These are phyloP conservation scores for Spea multiplicata DNA, from an alignment of 2,113 vertebrate species.

Conservation along the genomic window DNA sequence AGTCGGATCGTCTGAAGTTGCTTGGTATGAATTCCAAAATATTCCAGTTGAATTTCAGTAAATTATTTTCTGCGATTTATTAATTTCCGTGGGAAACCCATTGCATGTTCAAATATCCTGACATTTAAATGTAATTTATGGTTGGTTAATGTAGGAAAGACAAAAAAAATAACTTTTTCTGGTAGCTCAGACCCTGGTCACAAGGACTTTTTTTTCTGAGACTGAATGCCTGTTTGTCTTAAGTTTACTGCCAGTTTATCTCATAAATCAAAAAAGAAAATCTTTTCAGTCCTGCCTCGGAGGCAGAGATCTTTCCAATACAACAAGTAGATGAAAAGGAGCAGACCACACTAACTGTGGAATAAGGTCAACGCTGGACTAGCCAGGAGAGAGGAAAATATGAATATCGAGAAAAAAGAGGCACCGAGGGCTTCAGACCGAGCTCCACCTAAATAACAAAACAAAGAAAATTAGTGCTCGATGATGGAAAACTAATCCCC, in stretches of 20 bases:
- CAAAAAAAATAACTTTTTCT: not conserved
- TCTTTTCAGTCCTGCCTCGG: slow-evolving; percentile 15
- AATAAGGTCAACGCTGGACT: slow-evolving; percentile 34
- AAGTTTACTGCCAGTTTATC: slow-evolving; percentile 13
- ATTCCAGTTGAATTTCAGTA: no score
- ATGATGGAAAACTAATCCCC: slow-evolving; percentile 36
- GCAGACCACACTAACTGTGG: slow-evolving; percentile 40
- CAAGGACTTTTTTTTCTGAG: not conserved
- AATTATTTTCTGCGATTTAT: no score
- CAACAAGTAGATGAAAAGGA: slow-evolving; percentile 35
- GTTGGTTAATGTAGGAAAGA: not conserved
- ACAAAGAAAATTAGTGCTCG: slow-evolving; percentile 33
- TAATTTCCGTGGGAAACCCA: not conserved
- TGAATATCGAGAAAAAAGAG: slow-evolving; percentile 29
- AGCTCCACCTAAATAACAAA: slow-evolving; percentile 30
- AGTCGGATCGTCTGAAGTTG: no score
- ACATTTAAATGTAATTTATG: not conserved
- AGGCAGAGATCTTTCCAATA: slow-evolving; percentile 24
- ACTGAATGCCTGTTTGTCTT: not conserved
- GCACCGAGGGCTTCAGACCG: slow-evolving; percentile 3
- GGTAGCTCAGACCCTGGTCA: not conserved
- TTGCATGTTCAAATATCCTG: not conserved
- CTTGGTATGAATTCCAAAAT: no score
- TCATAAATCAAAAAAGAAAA: slow-evolving; percentile 41
- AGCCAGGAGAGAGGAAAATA: slow-evolving; percentile 43